Base-by-base conservation (phyloP, 35 echinoderm and acorn worm species). In the Ophiothrix spiculata region DNA sequence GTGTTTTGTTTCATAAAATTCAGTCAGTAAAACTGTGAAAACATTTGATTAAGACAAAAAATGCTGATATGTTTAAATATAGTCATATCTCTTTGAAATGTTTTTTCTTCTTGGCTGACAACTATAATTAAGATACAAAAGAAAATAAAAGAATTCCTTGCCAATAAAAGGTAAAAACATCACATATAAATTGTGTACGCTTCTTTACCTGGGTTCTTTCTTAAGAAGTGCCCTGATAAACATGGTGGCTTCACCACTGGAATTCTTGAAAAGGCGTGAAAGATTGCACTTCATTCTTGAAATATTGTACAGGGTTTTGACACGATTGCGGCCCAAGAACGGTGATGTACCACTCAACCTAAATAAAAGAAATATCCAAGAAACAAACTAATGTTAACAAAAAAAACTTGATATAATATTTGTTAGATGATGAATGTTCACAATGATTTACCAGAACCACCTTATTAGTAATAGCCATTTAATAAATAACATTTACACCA, bases 341-440 rank as follows among this genome's bases (percentile, higher is more conserved):
- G 93, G 93, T 19, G 89, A 86, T 3, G 81, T 88, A 33, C 93
- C 93, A 88, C 93, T 95, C 85, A 95, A 34, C 93, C 93, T 95
- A 36, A 79, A 1, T 64, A 15, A 63, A 79, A 21, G 31, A 23
- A 74, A 12, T 83, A n/a, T n/a, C 81, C 3, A 78, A 75, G 77
- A 69, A 39, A 36, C 41, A 17, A 28, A 1, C 34, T 17, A 14
- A 64, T 21, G n/a, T n/a, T n/a, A n/a, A n/a, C n/a, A n/a, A n/a
- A n/a, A n/a, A 78, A 13, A 17, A 78, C 33, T 13, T 13, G 17
- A 34, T 15, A 32, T 25, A 13, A 78, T 23, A 14, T 17, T 78
- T 13, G 13, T 17, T 14, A 17, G 33, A 78, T 34, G 16, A 21
- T 23, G 14, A 15, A 77, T 34, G 14, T 77, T 0, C 21, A 41